Base-by-base conservation (phyloP, 2,888 invertebrate genomes). In the Polyommatus icarus region DNA sequence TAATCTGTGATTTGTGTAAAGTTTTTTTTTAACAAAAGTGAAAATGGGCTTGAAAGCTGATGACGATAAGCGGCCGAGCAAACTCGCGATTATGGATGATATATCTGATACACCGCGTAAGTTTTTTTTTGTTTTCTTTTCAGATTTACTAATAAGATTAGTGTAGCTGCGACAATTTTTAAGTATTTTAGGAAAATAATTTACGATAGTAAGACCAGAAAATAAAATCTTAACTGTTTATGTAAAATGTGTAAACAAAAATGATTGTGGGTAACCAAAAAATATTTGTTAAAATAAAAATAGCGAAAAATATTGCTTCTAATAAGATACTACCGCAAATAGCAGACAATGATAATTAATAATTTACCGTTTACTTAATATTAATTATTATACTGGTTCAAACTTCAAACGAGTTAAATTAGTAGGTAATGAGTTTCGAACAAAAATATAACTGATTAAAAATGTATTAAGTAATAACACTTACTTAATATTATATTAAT, bases 11-110 rank as follows among this genome's bases (percentile, higher is more conserved):
- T 59, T 24, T 59, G 72, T 80, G 83, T 82, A 81, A 80, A 84
- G 82, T 81, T 54, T 82, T 83, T 83, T 84, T 79, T 79, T 80
- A 79, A 79, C 79, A 86, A 86, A 86, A 86, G 92, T 92, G 91
- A 90, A 87, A 87, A 94, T 94, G 94, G 94, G 94, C 86, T 88
- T 94, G 85, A 94, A 89, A 83, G 84, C 88, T 77, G 94, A 93
- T 82, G 94, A 93, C 83, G 91, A 92, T 82, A 93, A 91, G 83
- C 86, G 91, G 84, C 93, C 94, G 61, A 94, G 94, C 88, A 94
- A 94, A 84, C 82, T 94, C 88, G 93, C 93, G 81, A 94, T 94
- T 83, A 93, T 94, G 92, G 94, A 94, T 84, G 93, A 93, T 72
- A 82, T 84, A 76, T 88, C 90, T 29, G 89, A 90, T 82, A 84